These are phyloP conservation scores for Euplagia quadripunctaria DNA, from an alignment of 2,888 invertebrate species.

Conservation along the genomic window DNA sequence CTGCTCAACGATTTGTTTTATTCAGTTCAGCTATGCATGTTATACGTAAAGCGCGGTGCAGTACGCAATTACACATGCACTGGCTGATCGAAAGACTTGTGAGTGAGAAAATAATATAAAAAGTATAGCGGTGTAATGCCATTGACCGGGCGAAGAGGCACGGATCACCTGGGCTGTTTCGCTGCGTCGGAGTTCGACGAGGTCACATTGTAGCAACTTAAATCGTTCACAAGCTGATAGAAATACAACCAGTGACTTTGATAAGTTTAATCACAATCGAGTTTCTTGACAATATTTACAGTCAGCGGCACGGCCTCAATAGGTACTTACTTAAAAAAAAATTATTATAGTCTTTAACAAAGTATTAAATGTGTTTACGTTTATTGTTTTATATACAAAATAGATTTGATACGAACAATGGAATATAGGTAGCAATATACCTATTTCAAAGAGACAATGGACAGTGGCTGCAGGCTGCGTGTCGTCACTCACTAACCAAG, in stretches of 20 bases:
- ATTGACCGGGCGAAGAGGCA: constrained; percentile 61
- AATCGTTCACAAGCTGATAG: constrained; percentile 23
- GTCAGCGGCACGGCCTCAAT: neutral
- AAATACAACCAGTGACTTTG: neutral
- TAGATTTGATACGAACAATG: too few relatives aligned
- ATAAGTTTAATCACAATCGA: neutral
- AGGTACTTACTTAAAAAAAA: neutral
- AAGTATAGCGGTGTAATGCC: constrained; percentile 55
- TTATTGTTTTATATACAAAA: too few relatives aligned
- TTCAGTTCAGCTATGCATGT: constrained; percentile 1
- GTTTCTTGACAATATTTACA: neutral
- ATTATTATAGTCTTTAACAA: neutral
- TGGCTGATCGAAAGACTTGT: constrained; percentile 55
- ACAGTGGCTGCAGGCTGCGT: constrained; percentile 23
- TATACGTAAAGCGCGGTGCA: constrained; percentile 20
- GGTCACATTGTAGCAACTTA: constrained; percentile 29
- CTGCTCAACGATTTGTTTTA: constrained; percentile 4
- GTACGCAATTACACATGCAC: constrained; percentile 48
- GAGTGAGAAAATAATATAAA: constrained; percentile 58
- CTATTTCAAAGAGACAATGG: constrained; percentile 30
- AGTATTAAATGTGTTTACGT: neutral
- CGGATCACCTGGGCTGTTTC: constrained; percentile 46
- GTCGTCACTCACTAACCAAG: constrained; percentile 24
- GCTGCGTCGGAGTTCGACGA: constrained; percentile 17
- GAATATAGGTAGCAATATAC: constrained; percentile 5